These are phyloP conservation scores for Stercorarius parasiticus DNA, from an alignment of 2,113 vertebrate genomes.

Conservation along the genomic window DNA sequence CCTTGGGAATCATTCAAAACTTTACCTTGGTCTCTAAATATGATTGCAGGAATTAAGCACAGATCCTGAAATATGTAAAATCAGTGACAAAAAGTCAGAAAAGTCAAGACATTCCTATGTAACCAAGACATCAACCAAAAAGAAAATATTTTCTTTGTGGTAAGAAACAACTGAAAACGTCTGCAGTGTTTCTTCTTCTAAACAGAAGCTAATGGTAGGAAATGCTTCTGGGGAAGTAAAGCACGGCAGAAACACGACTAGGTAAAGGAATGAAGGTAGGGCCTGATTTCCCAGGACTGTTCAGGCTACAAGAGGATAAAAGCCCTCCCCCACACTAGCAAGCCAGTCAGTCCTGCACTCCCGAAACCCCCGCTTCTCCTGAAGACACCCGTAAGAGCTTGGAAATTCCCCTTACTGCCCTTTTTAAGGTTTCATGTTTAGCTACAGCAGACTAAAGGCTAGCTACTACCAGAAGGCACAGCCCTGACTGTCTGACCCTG, in stretches of 20 bases:
- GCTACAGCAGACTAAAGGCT: background rate
- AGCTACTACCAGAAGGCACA: background rate
- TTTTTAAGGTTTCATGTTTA: background rate
- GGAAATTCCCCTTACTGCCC: background rate
- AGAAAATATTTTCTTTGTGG: background rate
- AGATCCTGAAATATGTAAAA: background rate
- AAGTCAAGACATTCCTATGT: background rate
- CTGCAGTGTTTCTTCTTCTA: background rate
- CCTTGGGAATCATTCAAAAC: constrained; percentile 14
- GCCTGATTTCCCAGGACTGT: background rate
- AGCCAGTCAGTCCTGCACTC: background rate
- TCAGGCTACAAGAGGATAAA: background rate
- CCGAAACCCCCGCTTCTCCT: background rate
- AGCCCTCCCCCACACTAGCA: background rate
- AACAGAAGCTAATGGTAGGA: background rate
- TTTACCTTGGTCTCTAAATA: constrained; percentile 31
- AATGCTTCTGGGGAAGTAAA: background rate
- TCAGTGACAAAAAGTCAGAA: background rate
- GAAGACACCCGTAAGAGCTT: background rate
- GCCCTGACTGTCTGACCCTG: background rate
- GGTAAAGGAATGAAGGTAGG: background rate
- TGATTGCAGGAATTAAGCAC: background rate
- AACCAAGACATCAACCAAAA: background rate
- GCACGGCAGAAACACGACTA: background rate
- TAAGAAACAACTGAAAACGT: background rate